Evolutionary conservation across 2,888 invertebrate genomes (phyloP).

Genomic region (Isotomurus palustris): DNA sequence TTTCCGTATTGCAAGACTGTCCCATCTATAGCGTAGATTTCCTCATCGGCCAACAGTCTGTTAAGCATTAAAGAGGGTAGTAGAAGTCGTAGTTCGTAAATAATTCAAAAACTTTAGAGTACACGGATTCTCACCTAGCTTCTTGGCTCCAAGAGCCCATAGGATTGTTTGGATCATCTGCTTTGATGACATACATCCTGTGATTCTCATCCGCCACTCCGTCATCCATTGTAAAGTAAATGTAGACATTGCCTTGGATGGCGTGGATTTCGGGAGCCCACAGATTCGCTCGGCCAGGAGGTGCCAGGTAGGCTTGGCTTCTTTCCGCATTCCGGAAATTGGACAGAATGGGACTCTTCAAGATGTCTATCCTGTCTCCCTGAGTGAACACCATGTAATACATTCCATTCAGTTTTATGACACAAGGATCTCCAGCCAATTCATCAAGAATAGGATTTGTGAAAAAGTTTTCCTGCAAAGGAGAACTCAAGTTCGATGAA

Average conservation of each 20-base stretch:
- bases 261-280: conserved; percentile 43
- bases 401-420: not conserved
- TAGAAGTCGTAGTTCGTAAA: not conserved
- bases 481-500: not conserved
- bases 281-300: conserved; percentile 28
- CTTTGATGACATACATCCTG: conserved; percentile 44
- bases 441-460: not conserved
- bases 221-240: conserved; percentile 44
- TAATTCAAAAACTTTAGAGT: not conserved
- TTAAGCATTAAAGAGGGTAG: too few species aligned
- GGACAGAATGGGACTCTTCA: conserved; percentile 30
- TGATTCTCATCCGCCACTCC: conserved; percentile 35
- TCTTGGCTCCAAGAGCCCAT: conserved; percentile 35
- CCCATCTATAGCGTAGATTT: conserved; percentile 42
- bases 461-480: not conserved
- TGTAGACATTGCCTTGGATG: conserved; percentile 36
- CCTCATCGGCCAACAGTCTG: conserved; percentile 30
- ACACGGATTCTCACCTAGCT: conserved; percentile 15
- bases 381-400: conserved; percentile 2
- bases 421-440: not conserved
- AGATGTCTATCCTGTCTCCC: not conserved
- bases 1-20: conserved; percentile 35
- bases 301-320: conserved; percentile 24
- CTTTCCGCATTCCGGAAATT: conserved; percentile 35
- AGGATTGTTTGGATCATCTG: conserved; percentile 33